Conservation (phyloP, 2,113 vertebrate genomes). For the Pseudorasbora parva region DNA sequence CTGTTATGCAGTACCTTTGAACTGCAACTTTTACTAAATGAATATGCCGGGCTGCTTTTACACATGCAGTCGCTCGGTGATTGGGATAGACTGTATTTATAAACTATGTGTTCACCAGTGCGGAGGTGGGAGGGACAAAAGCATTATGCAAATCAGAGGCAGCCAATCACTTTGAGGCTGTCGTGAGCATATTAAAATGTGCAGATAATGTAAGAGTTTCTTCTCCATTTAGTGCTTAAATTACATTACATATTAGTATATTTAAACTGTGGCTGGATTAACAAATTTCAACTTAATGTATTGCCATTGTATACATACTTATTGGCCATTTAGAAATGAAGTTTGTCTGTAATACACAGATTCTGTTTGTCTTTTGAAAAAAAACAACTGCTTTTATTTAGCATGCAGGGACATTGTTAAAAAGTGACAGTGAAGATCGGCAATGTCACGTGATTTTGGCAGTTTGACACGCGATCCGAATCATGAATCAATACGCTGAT, state of each 20-base stretch:
- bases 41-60: not conserved
- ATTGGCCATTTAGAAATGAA: not conserved
- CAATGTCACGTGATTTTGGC: too few species aligned
- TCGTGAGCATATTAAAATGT: not conserved
- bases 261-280: not conserved
- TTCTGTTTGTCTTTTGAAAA: too few species aligned
- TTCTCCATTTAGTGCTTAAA: conserved; percentile 2
- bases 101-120: not conserved
- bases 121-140: not conserved
- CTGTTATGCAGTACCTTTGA: not conserved
- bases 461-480: too few species aligned
- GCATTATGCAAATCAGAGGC: not conserved
- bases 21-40: not conserved
- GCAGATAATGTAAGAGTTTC: not conserved
- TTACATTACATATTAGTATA: not conserved
- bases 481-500: too few species aligned
- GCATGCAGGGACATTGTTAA: too few species aligned
- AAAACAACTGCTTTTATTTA: too few species aligned
- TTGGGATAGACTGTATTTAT: not conserved
- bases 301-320: not conserved
- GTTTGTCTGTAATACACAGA: not conserved
- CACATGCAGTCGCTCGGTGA: not conserved
- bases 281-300: not conserved
- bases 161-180: not conserved
- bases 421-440: not conserved